A percentile compares a stretch with the other conserved stretches of the same genome.
Conservation (phyloP, 2,113 vertebrate genomes). For the Bagarius yarrelli region DNA sequence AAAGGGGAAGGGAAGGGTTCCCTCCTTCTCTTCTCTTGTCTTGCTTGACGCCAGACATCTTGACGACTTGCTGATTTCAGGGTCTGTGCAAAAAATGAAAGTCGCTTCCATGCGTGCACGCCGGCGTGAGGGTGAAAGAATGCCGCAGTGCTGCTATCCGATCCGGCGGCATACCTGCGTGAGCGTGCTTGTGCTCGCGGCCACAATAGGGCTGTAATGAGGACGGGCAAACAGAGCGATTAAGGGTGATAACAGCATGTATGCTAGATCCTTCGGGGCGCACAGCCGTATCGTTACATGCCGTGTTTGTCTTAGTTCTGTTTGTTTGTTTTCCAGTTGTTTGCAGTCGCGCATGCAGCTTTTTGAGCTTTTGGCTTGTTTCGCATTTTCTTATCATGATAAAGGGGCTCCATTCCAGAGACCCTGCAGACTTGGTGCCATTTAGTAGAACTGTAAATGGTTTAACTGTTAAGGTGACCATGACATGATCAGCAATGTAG, state of each 20-base stretch:
- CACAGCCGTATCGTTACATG: background rate
- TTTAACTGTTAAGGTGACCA: background rate
- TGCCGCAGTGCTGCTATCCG: constrained; percentile 40
- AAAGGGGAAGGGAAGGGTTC: background rate
- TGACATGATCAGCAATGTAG: background rate
- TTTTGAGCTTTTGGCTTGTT: background rate
- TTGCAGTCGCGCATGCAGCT: background rate
- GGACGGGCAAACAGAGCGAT: constrained; percentile 19
- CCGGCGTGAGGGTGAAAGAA: background rate
- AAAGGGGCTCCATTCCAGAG: background rate
- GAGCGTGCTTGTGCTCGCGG: background rate
- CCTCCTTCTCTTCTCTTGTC: background rate
- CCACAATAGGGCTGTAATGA: constrained; percentile 27
- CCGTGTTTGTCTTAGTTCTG: background rate
- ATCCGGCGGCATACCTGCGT: constrained; percentile 31
- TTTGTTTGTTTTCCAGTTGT: background rate
- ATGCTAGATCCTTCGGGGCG: constrained; percentile 5
- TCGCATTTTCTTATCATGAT: background rate
- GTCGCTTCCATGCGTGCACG: background rate
- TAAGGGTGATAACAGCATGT: constrained; percentile 1
- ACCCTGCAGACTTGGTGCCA: background rate
- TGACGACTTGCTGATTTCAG: constrained; percentile 53
- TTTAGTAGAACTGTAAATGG: background rate
- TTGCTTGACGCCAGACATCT: constrained; percentile 50
- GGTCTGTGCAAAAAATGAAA: constrained; percentile 8